These are phyloP conservation scores for Halichondria panicea DNA, from an alignment of 37 sponge, comb jelly and placozoan genomes.

Conservation along the genomic window DNA sequence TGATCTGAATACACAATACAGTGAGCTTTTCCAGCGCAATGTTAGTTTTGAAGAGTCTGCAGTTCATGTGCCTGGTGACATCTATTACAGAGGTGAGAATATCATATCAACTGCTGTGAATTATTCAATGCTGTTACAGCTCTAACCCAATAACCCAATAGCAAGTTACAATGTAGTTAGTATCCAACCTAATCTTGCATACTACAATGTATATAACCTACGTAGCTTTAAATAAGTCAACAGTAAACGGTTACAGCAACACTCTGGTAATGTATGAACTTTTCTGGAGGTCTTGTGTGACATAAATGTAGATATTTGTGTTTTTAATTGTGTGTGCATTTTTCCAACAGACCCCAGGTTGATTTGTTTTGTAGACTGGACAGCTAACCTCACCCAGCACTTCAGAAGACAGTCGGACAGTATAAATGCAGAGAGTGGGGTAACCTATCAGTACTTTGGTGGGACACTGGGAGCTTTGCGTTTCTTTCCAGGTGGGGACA, in stretches of 20 bases:
- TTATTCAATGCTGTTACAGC: too few species aligned
- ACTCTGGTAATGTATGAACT: too few species aligned
- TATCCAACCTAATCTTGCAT: too few species aligned
- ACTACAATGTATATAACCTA: too few species aligned
- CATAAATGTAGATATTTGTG: too few species aligned
- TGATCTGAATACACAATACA: neutral
- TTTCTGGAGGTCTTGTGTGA: too few species aligned
- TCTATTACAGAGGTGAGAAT: constrained; percentile 31
- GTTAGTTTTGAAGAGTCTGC: constrained; percentile 15
- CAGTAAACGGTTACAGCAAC: too few species aligned
- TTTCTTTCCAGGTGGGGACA: constrained; percentile 29
- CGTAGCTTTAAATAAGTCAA: too few species aligned
- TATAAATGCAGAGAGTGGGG: neutral
- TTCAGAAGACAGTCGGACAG: constrained; percentile 2
- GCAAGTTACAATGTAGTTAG: too few species aligned
- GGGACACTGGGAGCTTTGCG: constrained; percentile 1
- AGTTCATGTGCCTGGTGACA: constrained; percentile 23
- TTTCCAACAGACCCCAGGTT: constrained; percentile 14
- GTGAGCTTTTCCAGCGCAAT: neutral
- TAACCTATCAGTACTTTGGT: constrained; percentile 22
- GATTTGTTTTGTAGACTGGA: constrained; percentile 59
- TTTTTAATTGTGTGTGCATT: too few species aligned
- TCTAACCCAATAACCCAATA: too few species aligned
- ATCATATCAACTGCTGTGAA: too few species aligned
- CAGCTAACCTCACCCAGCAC: constrained; percentile 7